Evolutionary conservation across 2,797 vertebrate species (phyloP).

Genomic region (Prionace glauca): DNA sequence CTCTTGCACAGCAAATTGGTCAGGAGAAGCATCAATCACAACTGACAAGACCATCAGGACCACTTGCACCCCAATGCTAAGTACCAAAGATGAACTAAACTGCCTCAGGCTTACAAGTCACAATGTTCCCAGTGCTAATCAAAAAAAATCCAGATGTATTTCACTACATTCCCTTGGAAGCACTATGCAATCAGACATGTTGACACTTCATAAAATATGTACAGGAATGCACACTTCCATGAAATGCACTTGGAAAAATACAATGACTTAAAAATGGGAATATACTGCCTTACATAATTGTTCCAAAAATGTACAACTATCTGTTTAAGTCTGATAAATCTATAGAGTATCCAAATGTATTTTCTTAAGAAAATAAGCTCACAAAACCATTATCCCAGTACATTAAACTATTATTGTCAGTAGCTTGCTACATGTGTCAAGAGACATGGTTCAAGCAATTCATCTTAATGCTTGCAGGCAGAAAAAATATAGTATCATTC

Average conservation of each 20-base stretch:
- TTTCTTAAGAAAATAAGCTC: neutral
- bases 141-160: neutral
- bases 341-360: neutral
- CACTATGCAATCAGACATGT: neutral
- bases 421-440: neutral
- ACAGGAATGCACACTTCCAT: neutral
- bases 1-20: neutral
- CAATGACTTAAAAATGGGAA: neutral
- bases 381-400: neutral
- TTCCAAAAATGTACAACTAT: neutral
- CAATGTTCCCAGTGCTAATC: neutral
- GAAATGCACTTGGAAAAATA: neutral
- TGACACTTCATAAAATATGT: neutral
- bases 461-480: neutral
- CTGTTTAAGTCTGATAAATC: neutral
- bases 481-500: neutral
- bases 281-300: neutral
- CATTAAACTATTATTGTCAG: neutral
- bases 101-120: neutral
- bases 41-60: neutral
- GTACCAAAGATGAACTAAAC: neutral
- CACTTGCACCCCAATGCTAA: neutral
- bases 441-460: neutral
- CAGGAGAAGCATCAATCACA: neutral
- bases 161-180: neutral